Evolutionary conservation across 2,797 vertebrate species (phyloP).

Genomic region (Cryptoprocta ferox): DNA sequence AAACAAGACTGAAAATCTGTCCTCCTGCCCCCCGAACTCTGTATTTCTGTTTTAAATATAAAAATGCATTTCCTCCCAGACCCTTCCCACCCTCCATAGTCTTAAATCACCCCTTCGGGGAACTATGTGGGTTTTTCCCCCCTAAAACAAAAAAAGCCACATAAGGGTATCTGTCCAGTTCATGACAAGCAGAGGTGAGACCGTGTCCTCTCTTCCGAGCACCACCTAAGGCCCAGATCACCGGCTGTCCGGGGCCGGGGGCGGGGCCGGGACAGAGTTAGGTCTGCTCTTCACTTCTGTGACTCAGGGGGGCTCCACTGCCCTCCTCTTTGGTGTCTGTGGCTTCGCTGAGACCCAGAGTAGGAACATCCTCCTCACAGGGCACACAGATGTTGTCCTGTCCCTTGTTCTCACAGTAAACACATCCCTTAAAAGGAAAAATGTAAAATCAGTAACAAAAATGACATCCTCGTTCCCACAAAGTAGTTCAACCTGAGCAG

Average conservation of each 20-base stretch:
- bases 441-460: not conserved
- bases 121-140: conserved; percentile 70
- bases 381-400: conserved; percentile 81
- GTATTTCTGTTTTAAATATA: not conserved
- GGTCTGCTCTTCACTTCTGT: conserved; percentile 77
- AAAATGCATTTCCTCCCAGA: not conserved
- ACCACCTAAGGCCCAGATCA: not conserved
- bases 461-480: accelerated
- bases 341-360: conserved; percentile 90
- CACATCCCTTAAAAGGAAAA: conserved; percentile 83
- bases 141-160: conserved; percentile 81
- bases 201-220: conserved; percentile 48
- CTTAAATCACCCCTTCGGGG: conserved; percentile 82
- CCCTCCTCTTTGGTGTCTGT: conserved; percentile 85
- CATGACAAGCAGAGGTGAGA: conserved; percentile 71
- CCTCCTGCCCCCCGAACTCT: not conserved
- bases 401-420: conserved; percentile 86
- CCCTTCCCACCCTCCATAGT: not conserved
- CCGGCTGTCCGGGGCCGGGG: not conserved
- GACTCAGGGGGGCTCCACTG: conserved; percentile 55
- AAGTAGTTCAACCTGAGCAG: accelerated
- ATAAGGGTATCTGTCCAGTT: conserved; percentile 68
- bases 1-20: not conserved
- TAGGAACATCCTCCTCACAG: conserved; percentile 87
- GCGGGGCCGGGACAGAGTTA: conserved; percentile 53